These are phyloP conservation scores for Chrosomus eos DNA, from an alignment of 2,797 vertebrate genomes.

Conservation along the genomic window DNA sequence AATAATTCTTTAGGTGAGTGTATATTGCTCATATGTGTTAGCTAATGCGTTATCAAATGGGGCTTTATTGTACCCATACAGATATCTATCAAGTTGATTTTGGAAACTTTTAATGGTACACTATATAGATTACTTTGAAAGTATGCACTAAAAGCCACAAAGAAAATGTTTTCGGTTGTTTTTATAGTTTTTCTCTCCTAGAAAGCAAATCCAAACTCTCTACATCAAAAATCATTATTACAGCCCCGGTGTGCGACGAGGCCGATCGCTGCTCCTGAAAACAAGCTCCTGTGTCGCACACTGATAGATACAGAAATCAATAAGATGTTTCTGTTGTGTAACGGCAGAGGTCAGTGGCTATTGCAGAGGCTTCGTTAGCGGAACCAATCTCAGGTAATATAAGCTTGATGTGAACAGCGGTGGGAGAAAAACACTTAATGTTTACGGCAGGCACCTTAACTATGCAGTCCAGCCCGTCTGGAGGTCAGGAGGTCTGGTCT, in stretches of 20 bases:
- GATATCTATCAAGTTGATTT: background rate
- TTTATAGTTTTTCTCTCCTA: background rate
- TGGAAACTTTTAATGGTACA: background rate
- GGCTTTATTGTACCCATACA: no score
- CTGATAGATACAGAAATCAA: slow-evolving; percentile 40
- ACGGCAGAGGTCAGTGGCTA: slow-evolving; percentile 48
- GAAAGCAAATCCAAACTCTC: background rate
- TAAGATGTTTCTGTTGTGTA: slow-evolving; percentile 28
- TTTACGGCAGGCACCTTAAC: slow-evolving; percentile 11
- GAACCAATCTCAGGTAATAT: slow-evolving; percentile 48
- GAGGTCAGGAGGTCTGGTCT: slow-evolving; percentile 40
- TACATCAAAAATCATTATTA: slow-evolving; percentile 19
- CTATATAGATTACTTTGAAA: no score
- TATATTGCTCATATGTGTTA: no score
- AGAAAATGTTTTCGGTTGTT: background rate
- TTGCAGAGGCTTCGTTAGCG: slow-evolving; percentile 37
- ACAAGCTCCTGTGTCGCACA: slow-evolving; percentile 5
- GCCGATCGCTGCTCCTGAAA: background rate
- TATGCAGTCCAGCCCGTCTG: slow-evolving; percentile 10
- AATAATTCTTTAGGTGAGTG: no score
- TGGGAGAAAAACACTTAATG: slow-evolving; percentile 35
- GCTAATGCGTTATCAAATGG: no score
- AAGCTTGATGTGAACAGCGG: slow-evolving; percentile 40
- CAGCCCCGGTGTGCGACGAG: background rate
- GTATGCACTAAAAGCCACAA: background rate